A percentile compares a stretch with the other conserved stretches of the same genome.
Evolutionary conservation across 35 echinoderm and acorn worm species (phyloP).

Genomic region (Acanthaster planci): DNA sequence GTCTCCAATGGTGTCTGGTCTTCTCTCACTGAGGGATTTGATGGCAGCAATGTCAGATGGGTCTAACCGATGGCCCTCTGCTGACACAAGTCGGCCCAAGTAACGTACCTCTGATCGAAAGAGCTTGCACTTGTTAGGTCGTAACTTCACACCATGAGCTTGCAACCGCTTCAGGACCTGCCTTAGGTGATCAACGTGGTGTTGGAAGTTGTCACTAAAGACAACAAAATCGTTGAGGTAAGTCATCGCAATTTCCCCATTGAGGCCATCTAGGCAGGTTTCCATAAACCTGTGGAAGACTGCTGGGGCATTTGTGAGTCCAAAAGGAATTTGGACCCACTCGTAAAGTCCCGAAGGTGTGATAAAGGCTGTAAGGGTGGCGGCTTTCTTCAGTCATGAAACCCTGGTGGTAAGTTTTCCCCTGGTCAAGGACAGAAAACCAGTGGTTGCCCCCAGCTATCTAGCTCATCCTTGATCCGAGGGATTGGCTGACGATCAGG

Average conservation of each 20-base stretch:
- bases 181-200: constrained; percentile 35
- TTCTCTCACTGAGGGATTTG: constrained; percentile 20
- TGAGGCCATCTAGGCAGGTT: constrained; percentile 28
- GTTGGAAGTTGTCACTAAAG: constrained; percentile 27
- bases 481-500: constrained; percentile 36
- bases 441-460: constrained; percentile 36
- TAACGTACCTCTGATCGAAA: constrained; percentile 47
- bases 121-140: constrained; percentile 36
- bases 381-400: constrained; percentile 34
- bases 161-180: constrained; percentile 37
- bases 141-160: constrained; percentile 43
- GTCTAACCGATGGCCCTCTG: constrained; percentile 23
- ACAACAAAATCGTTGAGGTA: constrained; percentile 61
- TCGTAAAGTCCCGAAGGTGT: constrained; percentile 76
- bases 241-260: constrained; percentile 29
- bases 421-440: constrained; percentile 64
- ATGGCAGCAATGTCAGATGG: not conserved
- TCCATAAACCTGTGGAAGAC: constrained; percentile 46
- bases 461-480: constrained; percentile 14
- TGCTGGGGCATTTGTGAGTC: constrained; percentile 64
- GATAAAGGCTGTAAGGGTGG: constrained; percentile 44
- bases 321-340: constrained; percentile 63
- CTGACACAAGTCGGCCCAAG: constrained; percentile 46
- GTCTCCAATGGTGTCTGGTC: constrained; percentile 38
- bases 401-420: constrained; percentile 77